These are phyloP conservation scores for Dasyornis broadbenti DNA, from an alignment of 2,113 vertebrate genomes.

Conservation along the genomic window DNA sequence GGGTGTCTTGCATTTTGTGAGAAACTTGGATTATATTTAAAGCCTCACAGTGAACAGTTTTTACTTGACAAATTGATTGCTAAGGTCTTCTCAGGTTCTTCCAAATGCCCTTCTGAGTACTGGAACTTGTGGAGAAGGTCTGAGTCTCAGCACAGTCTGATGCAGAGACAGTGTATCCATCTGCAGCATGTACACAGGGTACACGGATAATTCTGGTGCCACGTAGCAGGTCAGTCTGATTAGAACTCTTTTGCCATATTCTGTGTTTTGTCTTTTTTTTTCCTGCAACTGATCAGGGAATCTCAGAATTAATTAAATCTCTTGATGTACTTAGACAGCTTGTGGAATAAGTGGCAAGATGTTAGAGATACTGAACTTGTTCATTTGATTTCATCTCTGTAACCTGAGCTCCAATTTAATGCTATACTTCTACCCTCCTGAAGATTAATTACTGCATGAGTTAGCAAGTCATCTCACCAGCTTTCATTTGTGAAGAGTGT, in stretches of 20 bases:
- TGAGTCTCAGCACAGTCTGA: background rate
- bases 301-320: conserved; percentile 74
- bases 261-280: conserved; percentile 37
- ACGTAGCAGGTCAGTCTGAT: conserved; percentile 25
- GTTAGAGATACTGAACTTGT: conserved; percentile 68
- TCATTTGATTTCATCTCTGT: conserved; percentile 65
- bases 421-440: conserved; percentile 62
- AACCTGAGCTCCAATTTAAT: conserved; percentile 73
- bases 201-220: conserved; percentile 9
- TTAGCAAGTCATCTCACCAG: conserved; percentile 57
- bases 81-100: background rate
- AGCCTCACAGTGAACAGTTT: background rate
- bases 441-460: conserved; percentile 72
- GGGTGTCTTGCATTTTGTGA: background rate
- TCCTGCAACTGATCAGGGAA: conserved; percentile 34
- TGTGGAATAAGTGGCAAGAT: conserved; percentile 60
- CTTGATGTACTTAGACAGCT: conserved; percentile 58
- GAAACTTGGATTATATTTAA: background rate
- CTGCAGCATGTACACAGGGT: background rate
- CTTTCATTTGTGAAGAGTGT: conserved; percentile 37
- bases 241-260: conserved; percentile 45
- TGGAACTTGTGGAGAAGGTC: background rate
- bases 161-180: background rate
- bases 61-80: background rate
- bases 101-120: background rate